A percentile compares a stretch with the other conserved stretches of the same genome.
phyloP scores from a whole-genome alignment of 2,797 vertebrate genomes.

The Esox masquinongy region DNA sequence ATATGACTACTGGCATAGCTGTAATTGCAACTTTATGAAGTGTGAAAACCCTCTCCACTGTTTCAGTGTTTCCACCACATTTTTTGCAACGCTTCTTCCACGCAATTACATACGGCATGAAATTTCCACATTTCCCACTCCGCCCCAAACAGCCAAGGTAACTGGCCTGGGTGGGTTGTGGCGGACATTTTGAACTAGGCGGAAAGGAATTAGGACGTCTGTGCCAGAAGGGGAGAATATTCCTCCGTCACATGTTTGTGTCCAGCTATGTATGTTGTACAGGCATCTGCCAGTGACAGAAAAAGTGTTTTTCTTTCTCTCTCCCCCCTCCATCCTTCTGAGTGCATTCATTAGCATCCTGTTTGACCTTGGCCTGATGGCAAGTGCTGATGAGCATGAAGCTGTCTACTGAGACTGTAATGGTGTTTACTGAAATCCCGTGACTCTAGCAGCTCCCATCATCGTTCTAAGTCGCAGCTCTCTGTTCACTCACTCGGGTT shows the following conservation, averaged over 20 bases:
- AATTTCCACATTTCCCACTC: not conserved
- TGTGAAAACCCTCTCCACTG: not conserved
- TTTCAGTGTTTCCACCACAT: conserved; percentile 1
- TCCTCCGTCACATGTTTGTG: not conserved
- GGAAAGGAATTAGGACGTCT: not conserved
- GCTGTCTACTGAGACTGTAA: not conserved
- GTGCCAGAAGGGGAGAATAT: not conserved
- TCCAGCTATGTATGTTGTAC: not conserved
- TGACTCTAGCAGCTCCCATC: not conserved
- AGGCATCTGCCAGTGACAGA: not conserved
- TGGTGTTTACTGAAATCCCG: not conserved
- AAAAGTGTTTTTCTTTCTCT: not conserved
- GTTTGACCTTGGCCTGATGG: not conserved
- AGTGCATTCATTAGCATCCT: not conserved
- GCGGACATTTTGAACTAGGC: not conserved
- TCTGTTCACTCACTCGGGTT: not conserved
- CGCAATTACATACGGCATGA: not conserved
- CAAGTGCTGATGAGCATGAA: not conserved
- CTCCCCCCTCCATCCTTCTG: not conserved
- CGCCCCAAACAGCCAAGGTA: not conserved
- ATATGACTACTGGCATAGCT: not conserved
- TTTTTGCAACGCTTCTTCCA: not conserved
- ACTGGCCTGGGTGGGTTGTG: not conserved
- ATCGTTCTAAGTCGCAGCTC: not conserved
- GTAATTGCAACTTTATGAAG: conserved; percentile 5